Conservation (phyloP, 1,140 invertebrate genomes). For the Drosophila pectinifera region DNA sequence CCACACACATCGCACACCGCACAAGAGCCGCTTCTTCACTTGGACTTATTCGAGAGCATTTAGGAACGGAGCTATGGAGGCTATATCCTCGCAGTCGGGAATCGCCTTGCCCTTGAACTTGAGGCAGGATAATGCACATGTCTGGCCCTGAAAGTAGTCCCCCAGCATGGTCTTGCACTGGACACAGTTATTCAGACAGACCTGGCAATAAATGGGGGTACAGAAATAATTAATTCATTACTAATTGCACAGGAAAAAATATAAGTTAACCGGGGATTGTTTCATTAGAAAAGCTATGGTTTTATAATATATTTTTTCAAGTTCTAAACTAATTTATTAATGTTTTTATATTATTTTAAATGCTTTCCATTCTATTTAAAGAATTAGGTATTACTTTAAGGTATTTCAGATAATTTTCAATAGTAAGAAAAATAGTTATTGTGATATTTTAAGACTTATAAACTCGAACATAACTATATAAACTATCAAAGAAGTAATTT, state of each 20-base stretch:
- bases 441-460: too few relatives aligned
- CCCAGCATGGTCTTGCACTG: slow-evolving; percentile 95
- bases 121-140: slow-evolving; percentile 92
- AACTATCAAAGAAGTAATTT: too few relatives aligned
- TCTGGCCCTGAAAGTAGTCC: slow-evolving; percentile 92
- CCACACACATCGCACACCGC: slow-evolving; percentile 20
- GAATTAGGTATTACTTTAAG: too few relatives aligned
- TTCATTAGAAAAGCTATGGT: accelerated
- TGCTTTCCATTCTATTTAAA: too few relatives aligned
- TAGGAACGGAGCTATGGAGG: slow-evolving; percentile 92
- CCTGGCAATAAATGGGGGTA: slow-evolving; percentile 21
- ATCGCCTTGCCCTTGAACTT: slow-evolving; percentile 93
- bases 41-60: slow-evolving; percentile 85
- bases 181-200: slow-evolving; percentile 94
- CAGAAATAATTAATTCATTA: not conserved
- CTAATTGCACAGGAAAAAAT: not conserved
- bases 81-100: slow-evolving; percentile 92
- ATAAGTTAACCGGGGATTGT: too few relatives aligned
- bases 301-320: not conserved
- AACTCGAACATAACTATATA: too few relatives aligned
- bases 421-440: too few relatives aligned
- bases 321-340: too few relatives aligned
- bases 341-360: too few relatives aligned
- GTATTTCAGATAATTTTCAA: too few relatives aligned
- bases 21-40: slow-evolving; percentile 27